Percentiles rank a stretch among this genome's conserved stretches.
phyloP scores from a whole-genome alignment of 1,140 invertebrate species.

The Cydia fagiglandana region DNA sequence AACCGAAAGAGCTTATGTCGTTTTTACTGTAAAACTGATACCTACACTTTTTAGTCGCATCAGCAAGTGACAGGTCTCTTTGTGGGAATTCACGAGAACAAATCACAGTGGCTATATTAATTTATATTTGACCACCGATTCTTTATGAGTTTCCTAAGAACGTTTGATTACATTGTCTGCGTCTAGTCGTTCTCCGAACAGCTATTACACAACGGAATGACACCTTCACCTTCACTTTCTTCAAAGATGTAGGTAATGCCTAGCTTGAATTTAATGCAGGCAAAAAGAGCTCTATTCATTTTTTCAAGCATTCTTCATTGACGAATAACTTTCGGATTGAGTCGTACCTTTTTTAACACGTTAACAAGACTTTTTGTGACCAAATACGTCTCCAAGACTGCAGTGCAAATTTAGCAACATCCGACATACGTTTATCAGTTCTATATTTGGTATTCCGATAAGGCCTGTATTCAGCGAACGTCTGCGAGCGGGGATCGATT shows the following conservation, averaged over 20 bases:
- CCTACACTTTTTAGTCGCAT: neutral
- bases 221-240: slow-evolving; percentile 32
- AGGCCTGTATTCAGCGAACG: slow-evolving; percentile 6
- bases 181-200: neutral
- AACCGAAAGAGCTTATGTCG: neutral
- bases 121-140: neutral
- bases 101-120: neutral
- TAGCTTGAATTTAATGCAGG: slow-evolving; percentile 1
- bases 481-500: slow-evolving; percentile 19
- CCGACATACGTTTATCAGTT: slow-evolving; percentile 3
- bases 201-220: slow-evolving; percentile 22
- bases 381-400: slow-evolving; percentile 2
- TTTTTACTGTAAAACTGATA: neutral
- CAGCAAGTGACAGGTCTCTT: neutral
- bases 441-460: slow-evolving; percentile 29
- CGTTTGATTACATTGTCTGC: slow-evolving; percentile 21
- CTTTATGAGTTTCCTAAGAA: neutral
- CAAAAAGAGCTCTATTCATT: slow-evolving; percentile 18
- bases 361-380: neutral
- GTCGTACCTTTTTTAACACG: slow-evolving; percentile 6
- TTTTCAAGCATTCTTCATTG: slow-evolving; percentile 6
- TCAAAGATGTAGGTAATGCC: slow-evolving; percentile 27
- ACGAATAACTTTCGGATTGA: slow-evolving; percentile 18
- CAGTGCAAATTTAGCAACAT: neutral
- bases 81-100: neutral